These are phyloP conservation scores for Nibea coibor DNA, from an alignment of 2,113 vertebrate species.

Conservation along the genomic window DNA sequence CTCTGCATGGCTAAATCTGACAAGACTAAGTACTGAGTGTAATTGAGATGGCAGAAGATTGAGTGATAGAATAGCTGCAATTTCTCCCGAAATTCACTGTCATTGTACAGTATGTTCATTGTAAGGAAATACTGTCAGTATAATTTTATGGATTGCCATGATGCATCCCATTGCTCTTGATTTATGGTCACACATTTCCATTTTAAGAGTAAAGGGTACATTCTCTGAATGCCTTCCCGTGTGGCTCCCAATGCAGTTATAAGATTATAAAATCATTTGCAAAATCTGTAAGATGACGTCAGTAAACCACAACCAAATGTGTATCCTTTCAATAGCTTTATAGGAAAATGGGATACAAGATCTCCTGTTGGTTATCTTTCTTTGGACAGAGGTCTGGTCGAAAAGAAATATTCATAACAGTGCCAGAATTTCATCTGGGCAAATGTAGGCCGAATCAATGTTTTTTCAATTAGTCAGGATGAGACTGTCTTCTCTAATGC, in stretches of 20 bases:
- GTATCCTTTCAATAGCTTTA: neutral
- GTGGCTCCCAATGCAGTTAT: neutral
- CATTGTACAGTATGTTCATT: conserved; percentile 63
- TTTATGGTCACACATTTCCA: conserved; percentile 30
- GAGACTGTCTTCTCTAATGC: conserved; percentile 26
- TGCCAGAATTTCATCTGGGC: conserved; percentile 23
- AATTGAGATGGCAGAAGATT: conserved; percentile 69
- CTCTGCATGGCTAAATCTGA: conserved; percentile 72
- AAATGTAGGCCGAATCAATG: conserved; percentile 40
- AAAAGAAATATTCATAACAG: conserved; percentile 34
- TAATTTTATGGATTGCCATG: conserved; percentile 43
- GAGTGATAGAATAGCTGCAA: conserved; percentile 60
- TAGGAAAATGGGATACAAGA: neutral
- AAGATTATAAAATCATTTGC: neutral
- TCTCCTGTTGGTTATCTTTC: conserved; percentile 5
- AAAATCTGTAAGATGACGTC: neutral
- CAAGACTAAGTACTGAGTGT: conserved; percentile 66
- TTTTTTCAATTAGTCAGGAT: conserved; percentile 45
- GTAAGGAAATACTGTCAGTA: conserved; percentile 44
- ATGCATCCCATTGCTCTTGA: conserved; percentile 34
- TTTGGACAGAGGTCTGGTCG: conserved; percentile 19
- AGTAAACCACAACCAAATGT: conserved; percentile 2
- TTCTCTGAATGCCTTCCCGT: conserved; percentile 7
- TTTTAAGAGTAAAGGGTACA: conserved; percentile 10
- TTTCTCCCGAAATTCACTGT: conserved; percentile 55